A percentile compares a stretch with the other conserved stretches of the same genome.
These are phyloP conservation scores for Agonopterix subpropinquella DNA, from an alignment of 2,888 invertebrate species.

Conservation along the genomic window DNA sequence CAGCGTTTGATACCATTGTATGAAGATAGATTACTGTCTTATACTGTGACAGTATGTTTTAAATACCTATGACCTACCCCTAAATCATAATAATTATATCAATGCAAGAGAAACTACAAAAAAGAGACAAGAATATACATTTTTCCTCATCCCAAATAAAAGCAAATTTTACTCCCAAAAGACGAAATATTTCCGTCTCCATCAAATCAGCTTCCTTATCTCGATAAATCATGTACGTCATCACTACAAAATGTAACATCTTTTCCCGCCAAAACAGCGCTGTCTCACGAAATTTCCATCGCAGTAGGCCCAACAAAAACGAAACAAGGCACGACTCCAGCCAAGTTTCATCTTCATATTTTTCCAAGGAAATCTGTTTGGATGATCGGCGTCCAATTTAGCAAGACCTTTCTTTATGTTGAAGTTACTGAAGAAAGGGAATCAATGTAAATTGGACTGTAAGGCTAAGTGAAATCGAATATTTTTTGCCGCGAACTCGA, in stretches of 20 bases:
- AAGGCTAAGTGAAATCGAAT: slow-evolving; percentile 30
- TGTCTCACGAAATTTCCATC: slow-evolving; percentile 28
- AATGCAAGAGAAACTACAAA: no score
- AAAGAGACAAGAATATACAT: no score
- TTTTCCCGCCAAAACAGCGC: slow-evolving; percentile 9
- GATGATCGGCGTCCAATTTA: slow-evolving; percentile 20
- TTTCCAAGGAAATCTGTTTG: slow-evolving; percentile 28
- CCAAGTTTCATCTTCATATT: slow-evolving; percentile 43
- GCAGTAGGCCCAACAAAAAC: slow-evolving; percentile 29
- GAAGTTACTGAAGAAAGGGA: neutral
- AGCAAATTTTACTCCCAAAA: neutral
- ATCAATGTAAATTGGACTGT: slow-evolving; percentile 9
- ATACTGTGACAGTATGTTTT: no score
- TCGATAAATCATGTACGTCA: neutral
- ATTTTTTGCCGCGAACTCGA: slow-evolving; percentile 24
- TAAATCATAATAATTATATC: no score
- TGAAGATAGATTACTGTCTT: no score
- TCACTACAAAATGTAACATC: neutral
- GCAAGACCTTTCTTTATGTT: slow-evolving; percentile 6
- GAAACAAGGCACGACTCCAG: slow-evolving; percentile 23
- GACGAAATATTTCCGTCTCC: neutral
- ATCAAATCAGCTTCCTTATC: neutral
- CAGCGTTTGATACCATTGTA: no score
- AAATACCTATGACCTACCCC: no score
- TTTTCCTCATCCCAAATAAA: no score